Evolutionary conservation across 2,797 vertebrate genomes (phyloP).

Genomic region (Eleutherodactylus coqui): DNA sequence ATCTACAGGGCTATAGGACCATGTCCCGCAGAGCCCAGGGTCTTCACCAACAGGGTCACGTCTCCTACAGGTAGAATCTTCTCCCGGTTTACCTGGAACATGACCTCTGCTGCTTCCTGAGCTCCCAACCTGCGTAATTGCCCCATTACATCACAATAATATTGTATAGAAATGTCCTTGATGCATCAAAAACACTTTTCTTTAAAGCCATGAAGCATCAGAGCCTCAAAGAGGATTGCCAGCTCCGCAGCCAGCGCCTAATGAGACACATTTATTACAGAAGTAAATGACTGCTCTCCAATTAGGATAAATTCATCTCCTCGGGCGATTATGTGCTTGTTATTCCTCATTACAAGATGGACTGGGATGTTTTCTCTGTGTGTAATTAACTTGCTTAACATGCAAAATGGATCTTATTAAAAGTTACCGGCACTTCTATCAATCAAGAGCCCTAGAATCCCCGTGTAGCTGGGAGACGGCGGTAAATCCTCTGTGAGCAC

Average conservation of each 20-base stretch:
- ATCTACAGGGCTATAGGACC: too few relatives aligned
- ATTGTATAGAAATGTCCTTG: neutral
- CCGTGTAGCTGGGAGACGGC: too few relatives aligned
- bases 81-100: too few relatives aligned
- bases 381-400: conserved; percentile 51
- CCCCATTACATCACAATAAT: too few relatives aligned
- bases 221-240: neutral
- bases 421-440: neutral
- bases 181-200: neutral
- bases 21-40: too few relatives aligned
- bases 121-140: too few relatives aligned
- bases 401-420: conserved; percentile 42
- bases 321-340: conserved; percentile 23
- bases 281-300: conserved; percentile 17
- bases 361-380: conserved; percentile 14
- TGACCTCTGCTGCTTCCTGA: too few relatives aligned
- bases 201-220: neutral
- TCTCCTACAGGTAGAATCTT: too few relatives aligned
- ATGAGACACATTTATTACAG: neutral
- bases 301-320: conserved; percentile 28
- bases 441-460: neutral
- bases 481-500: neutral
- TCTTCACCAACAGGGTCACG: too few relatives aligned
- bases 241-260: neutral
- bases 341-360: conserved; percentile 24